Base-by-base conservation (phyloP, 2,888 invertebrate species). In the Theristus sp. region DNA sequence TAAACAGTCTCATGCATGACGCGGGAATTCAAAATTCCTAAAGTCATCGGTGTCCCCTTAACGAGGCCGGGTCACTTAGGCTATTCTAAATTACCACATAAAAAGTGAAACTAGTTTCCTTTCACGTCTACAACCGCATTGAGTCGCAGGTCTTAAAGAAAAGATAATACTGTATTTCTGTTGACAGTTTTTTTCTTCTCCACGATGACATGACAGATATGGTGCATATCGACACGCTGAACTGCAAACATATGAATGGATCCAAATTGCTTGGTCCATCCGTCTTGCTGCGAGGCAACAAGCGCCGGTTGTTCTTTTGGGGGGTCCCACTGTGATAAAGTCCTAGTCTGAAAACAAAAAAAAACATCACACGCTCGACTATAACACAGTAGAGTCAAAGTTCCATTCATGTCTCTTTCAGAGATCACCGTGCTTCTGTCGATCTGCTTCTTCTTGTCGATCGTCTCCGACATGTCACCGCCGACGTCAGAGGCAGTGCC, bases 401-500 rank as follows among this genome's bases (percentile, higher is more conserved):
- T 13, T 38, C 38, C 38, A 38, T 38, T 38, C 10, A 38, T 38
- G 20, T 13, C 6, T 65, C 68, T 61, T 62, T n/a, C n/a, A 73
- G 73, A 73, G 62, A 73, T 73, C 63, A 73, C 73, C 31, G 71
- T 73, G 1, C 65, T 73, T n/a, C 84, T 93, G 79, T 91, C 91
- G 79, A 84, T 93, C 84, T 91, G 90, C 81, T 89, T 93, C 80
- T 91, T 91, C 84, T 84, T 91, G 81, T 87, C 89, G 82, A 85
- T 93, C 82, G 89, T 93, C 76, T 90, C 90, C 71, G 91, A 93
- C 84, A 89, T 89, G 81, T 86, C 91, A 84, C 90, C 94, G 80
- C 88, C 89, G 56, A 93, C 93, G 80, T 94, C 94, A 78, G 96
- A 96, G 81, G 93, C 94, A 77, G 87, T 96, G 80, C 94, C 96